Percentiles rank a stretch among this genome's conserved stretches.
Conservation (phyloP, 2,888 invertebrate genomes). For the Mythimna vitellina region DNA sequence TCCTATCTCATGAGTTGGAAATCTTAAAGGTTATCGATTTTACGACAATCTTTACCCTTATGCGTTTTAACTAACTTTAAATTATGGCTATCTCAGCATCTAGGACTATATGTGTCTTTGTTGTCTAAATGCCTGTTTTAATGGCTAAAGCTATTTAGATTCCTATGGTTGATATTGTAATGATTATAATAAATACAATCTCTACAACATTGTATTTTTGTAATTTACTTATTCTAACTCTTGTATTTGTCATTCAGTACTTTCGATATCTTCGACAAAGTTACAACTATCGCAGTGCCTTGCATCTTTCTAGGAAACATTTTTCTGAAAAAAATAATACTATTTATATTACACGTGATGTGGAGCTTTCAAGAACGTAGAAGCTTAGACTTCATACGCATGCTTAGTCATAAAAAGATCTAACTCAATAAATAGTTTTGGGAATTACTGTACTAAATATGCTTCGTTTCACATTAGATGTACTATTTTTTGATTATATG, state of each 20-base stretch:
- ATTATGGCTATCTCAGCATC: conserved; percentile 41
- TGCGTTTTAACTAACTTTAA: conserved; percentile 33
- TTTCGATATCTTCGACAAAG: background rate
- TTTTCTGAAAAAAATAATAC: background rate
- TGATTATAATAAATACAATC: background rate
- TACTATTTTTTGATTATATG: background rate
- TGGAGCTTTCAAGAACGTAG: too few relatives aligned
- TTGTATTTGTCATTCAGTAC: background rate
- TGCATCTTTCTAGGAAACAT: background rate
- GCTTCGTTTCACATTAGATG: background rate
- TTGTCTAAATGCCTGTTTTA: conserved; percentile 52
- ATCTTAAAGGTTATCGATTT: conserved; percentile 58
- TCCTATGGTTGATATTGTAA: conserved; percentile 10
- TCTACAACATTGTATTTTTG: background rate
- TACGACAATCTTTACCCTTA: conserved; percentile 45
- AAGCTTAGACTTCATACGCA: too few relatives aligned
- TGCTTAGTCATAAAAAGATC: too few relatives aligned
- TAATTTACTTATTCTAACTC: background rate
- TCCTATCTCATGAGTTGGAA: conserved; percentile 42
- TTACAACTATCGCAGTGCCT: background rate
- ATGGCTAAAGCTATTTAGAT: conserved; percentile 30
- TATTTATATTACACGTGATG: too few relatives aligned
- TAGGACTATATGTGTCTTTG: conserved; percentile 36
- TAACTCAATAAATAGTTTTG: too few relatives aligned
- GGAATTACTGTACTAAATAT: too few relatives aligned